Percentiles rank a stretch among this genome's conserved stretches.
phyloP scores from a whole-genome alignment of 2,797 vertebrate genomes.

The Eulemur albifrons region DNA sequence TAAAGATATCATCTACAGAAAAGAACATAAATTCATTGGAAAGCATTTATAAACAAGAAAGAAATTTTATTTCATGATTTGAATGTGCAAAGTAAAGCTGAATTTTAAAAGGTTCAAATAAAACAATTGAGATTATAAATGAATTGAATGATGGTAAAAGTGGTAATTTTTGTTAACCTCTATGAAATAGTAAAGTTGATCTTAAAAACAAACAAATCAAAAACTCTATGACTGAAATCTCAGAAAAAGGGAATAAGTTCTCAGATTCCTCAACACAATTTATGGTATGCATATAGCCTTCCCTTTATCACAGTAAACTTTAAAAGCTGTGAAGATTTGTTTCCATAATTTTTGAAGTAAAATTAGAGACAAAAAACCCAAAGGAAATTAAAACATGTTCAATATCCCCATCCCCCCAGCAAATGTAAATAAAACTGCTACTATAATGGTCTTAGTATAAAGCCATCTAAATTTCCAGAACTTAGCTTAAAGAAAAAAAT shows the following conservation, averaged over 20 bases:
- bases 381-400: constrained; percentile 42
- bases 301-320: constrained; percentile 11
- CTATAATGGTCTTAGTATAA: background rate
- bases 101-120: constrained; percentile 26
- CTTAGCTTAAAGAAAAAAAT: background rate
- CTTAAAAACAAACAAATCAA: background rate
- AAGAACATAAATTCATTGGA: background rate
- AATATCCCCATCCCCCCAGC: background rate
- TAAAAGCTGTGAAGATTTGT: constrained; percentile 21
- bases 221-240: constrained; percentile 5
- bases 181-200: background rate
- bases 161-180: background rate
- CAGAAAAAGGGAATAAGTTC: background rate
- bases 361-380: constrained; percentile 13
- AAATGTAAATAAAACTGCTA: constrained; percentile 10
- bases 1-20: background rate
- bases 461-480: background rate
- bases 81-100: background rate
- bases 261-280: constrained; percentile 5
- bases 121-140: constrained; percentile 21
- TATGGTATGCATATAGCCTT: background rate
- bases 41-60: background rate
- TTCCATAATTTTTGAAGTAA: constrained; percentile 18
- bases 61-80: background rate
- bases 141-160: constrained; percentile 23